Evolutionary conservation across 2,113 vertebrate genomes (phyloP), one percentile per base, ranked within the genome.

Genomic region (Macquaria australasica): DNA sequence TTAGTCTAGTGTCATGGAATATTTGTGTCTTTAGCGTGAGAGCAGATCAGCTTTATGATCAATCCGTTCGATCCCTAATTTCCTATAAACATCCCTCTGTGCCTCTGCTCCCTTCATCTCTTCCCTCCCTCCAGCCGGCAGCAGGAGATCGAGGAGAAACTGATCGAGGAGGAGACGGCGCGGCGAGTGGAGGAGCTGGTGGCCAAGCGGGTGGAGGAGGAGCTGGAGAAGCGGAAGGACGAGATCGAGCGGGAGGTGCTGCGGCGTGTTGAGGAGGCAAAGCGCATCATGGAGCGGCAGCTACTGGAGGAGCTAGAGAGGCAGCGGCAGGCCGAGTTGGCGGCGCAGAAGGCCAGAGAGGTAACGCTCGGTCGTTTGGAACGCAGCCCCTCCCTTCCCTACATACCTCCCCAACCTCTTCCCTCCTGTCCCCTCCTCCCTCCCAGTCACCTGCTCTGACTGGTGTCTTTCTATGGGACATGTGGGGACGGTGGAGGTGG

Each of bases 351-450:
- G 96, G 97, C 98, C 93, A 97, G 98, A 98, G 98, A 99, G 98
- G 98, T 99, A 99, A 99, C 98, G 97, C 98, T 99, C 96, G 97
- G 97, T 99, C 98, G 98, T 99, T 99, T 97, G 98, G 97, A 97
- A 98, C 95, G 96, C 89, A 96, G 74, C 58, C 89, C 88, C 91
- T 67, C 83, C 73, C 68, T 77, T 71, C 72, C 86, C 77, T 77
- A 56, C 85, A n/a, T 70, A 18, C 25, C 69, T 53, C 76, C 79
- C 51, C 56, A 5, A 55, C 37, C 79, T 31, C 53, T 51, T 68
- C 18, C 53, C 28, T 34, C 70, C 73, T 51, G 18, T 50, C 31
- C 75, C 69, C 67, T 7, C 7, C 45, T 37, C 68, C 48, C 73
- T 43, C 50, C 77, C 21, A 18, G 58, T 87, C 68, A 69, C 43